Evolutionary conservation across 2,888 invertebrate species (phyloP), one percentile per base, ranked within the genome.

Genomic region (Pterobdella sp.): DNA sequence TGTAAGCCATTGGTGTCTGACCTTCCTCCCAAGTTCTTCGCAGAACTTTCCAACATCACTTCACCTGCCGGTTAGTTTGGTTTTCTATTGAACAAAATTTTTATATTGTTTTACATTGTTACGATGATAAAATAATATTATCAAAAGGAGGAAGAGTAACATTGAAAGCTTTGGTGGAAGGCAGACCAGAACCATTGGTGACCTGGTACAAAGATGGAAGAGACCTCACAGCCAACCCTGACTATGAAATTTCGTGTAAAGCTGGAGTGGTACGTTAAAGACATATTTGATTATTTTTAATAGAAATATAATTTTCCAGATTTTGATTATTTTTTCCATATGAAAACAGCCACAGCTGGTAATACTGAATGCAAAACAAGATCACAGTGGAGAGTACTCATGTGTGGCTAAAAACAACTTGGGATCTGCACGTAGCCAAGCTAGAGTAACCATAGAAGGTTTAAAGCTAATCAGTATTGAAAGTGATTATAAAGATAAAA

Each of bases 1-100:
- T 52, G 26, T 34, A 29, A 71, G n/a, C 49, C 49, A 7, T 68
- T 74, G 3, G 63, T 42, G 74, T 82, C 79, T 76, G 80, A 81
- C 73, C 81, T 82, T 22, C 82, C 83, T 63, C 83, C 84, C 3
- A 80, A 80, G 76, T 83, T 83, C 78, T 77, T 81, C 67, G 79
- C 92, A 49, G 90, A 91, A 2, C 87, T 96, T 82, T 90, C 91
- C 81, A 94, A 94, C 84, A 89, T 93, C 66, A 89, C 89, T 70
- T 92, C 93, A 10, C 87, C 88, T 74, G 95, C 95, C 86, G 95
- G 95, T 72, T n/a, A n/a, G n/a, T n/a, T n/a, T n/a, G n/a, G n/a
- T n/a, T n/a, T n/a, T n/a, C n/a, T n/a, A n/a, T n/a, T n/a, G n/a
- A n/a, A n/a, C n/a, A n/a, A n/a, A n/a, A n/a, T n/a, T n/a, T n/a